Evolutionary conservation across 2,888 invertebrate genomes (phyloP).

Genomic region (Octonoba sinensis): DNA sequence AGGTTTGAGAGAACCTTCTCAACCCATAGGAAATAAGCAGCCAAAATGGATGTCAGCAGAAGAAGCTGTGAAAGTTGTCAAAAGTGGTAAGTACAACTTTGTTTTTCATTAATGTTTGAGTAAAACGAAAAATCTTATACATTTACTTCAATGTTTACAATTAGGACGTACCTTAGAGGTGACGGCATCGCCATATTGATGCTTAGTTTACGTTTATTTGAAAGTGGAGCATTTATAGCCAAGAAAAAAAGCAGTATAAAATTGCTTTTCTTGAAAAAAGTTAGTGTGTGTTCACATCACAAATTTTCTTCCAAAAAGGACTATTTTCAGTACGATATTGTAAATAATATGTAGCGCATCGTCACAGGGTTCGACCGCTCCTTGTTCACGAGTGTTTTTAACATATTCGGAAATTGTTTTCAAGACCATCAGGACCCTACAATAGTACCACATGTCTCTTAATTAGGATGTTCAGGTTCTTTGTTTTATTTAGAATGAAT

Average conservation of each 20-base stretch:
- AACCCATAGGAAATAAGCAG: slow-evolving; percentile 79
- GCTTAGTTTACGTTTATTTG: not conserved
- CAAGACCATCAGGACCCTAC: too few species aligned
- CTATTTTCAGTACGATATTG: too few species aligned
- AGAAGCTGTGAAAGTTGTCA: slow-evolving; percentile 83
- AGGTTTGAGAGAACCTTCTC: slow-evolving; percentile 79
- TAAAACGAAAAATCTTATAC: not conserved
- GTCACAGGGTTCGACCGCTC: too few species aligned
- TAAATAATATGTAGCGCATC: too few species aligned
- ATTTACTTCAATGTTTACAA: too few species aligned
- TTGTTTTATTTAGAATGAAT: too few species aligned
- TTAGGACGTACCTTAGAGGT: not conserved
- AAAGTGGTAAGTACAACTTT: slow-evolving; percentile 79
- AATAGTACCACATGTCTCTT: too few species aligned
- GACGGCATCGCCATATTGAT: slow-evolving; percentile 5
- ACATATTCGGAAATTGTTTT: too few species aligned
- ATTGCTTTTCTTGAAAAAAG: not conserved
- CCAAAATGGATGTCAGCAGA: slow-evolving; percentile 82
- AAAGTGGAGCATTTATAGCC: not conserved
- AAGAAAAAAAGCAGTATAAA: not conserved
- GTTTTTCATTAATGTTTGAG: not conserved
- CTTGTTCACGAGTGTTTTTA: too few species aligned
- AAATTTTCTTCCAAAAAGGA: not conserved
- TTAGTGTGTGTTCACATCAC: not conserved
- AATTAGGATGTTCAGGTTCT: too few species aligned